Base-by-base conservation (phyloP, 2,797 vertebrate species). In the Coilia nasus region DNA sequence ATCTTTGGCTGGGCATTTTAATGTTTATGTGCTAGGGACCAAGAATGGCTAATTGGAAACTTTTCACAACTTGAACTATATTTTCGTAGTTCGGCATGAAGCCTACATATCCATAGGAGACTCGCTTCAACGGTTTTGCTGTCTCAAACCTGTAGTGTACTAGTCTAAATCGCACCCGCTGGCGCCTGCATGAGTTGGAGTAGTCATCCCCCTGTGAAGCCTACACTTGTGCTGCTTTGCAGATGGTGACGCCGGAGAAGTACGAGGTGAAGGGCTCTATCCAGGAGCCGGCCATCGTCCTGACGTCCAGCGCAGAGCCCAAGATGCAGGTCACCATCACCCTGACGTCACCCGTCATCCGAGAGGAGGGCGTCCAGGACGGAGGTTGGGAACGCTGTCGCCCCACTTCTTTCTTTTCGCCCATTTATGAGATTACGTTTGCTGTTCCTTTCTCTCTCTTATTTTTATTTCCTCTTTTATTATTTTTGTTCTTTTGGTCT, bases 321-420 rank as follows among this genome's bases (percentile, higher is more conserved):
- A 99, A 98, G 97, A 99, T 99, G 98, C 96, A 97, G 96, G 98
- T 99, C 92, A 98, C 97, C 56, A 98, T 99, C 94, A 99, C 98
- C 1, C 91, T 99, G 94, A 99, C 98, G 23, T 99, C 98, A 64
- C 98, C 98, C n/a, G 90, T 98, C 92, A 98, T 99, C 94, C 93
- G 98, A 87, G 98, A 99, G 90, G 98, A 99, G 86, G 96, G 93
- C 92, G 90, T 96, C 91, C 96, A 92, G 94, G 98, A 99, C 88
- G 98, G 98, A 99, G 98, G 98, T 99, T 97, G 96, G 98, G 92
- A 95, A 95, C 91, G 87, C 85, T 90, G 78, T 90, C 86, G 85
- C 90, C 56, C 17, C 25, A 23, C 47, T 56, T 23, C 71, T 78
- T 78, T 78, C 35, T 44, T 78, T 78, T 86, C 81, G 89, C 89